These are phyloP conservation scores for Drosophila novamexicana DNA, from an alignment of 1,140 invertebrate species.

Conservation along the genomic window DNA sequence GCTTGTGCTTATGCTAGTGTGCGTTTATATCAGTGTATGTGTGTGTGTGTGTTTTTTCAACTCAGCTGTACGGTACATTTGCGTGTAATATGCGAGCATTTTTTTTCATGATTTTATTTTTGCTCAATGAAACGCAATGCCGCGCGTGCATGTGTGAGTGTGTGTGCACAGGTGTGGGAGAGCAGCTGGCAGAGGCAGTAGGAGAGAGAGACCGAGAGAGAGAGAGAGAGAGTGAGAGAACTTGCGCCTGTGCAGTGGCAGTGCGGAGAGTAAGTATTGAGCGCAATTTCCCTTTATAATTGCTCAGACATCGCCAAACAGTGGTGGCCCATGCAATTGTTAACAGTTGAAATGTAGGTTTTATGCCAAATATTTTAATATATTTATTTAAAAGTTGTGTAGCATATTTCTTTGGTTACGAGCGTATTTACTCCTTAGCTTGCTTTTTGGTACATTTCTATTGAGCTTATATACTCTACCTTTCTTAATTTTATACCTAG, in stretches of 20 bases:
- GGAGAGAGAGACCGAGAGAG: slow-evolving; percentile 6
- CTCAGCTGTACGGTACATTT: slow-evolving; percentile 21
- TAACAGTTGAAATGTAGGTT: neutral
- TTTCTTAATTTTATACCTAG: neutral
- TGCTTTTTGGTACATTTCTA: too few relatives aligned
- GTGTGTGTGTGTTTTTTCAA: slow-evolving; percentile 10
- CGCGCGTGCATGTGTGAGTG: slow-evolving; percentile 6
- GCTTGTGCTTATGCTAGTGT: slow-evolving; percentile 5
- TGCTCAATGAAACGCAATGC: slow-evolving; percentile 50
- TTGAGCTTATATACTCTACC: too few relatives aligned
- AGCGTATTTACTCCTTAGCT: too few relatives aligned
- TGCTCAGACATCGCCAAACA: slow-evolving; percentile 5
- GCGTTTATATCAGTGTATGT: neutral
- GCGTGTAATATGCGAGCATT: slow-evolving; percentile 30
- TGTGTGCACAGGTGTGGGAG: slow-evolving; percentile 8
- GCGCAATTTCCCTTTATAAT: slow-evolving; percentile 21
- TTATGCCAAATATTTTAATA: neutral
- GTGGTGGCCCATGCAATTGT: slow-evolving; percentile 3
- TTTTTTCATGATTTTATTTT: slow-evolving; percentile 34
- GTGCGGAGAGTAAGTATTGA: slow-evolving; percentile 5
- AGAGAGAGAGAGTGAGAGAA: neutral
- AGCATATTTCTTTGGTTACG: too few relatives aligned
- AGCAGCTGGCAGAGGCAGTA: slow-evolving; percentile 18
- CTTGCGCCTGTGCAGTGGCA: slow-evolving; percentile 23
- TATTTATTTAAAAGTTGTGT: too few relatives aligned